These are phyloP conservation scores for Dimorphilus gyrociliatus DNA, from an alignment of 2,888 invertebrate species.

Conservation along the genomic window DNA sequence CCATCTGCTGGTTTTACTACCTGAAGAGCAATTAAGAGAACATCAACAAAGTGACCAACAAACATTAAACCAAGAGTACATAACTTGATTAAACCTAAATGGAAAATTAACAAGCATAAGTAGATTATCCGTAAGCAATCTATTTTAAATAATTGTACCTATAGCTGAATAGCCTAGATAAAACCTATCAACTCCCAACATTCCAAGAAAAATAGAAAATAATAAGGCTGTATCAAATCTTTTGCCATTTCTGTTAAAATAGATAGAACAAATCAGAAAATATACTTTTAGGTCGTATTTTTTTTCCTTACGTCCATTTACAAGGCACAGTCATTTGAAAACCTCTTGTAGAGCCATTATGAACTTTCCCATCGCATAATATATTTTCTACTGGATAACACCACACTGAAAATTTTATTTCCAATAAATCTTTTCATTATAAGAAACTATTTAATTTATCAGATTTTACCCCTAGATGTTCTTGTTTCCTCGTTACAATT, in stretches of 20 bases:
- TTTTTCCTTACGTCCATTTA: constrained; percentile 75
- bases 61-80: constrained; percentile 93
- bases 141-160: no score
- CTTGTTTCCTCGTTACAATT: no score
- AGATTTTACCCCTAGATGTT: no score
- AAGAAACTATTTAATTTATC: no score
- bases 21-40: constrained; percentile 83
- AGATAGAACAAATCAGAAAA: no score
- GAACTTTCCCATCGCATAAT: constrained; percentile 55
- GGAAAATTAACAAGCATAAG: constrained; percentile 3
- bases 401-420: constrained; percentile 11
- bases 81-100: constrained; percentile 63
- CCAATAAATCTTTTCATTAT: neutral
- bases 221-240: constrained; percentile 76
- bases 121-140: no score
- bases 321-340: constrained; percentile 70
- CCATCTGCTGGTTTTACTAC: constrained; percentile 79
- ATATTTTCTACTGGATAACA: constrained; percentile 69
- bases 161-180: constrained; percentile 95
- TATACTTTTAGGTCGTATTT: no score
- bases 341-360: constrained; percentile 47
- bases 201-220: constrained; percentile 86
- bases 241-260: constrained; percentile 63
- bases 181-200: constrained; percentile 92
- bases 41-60: constrained; percentile 75